These are phyloP conservation scores for Noctua comes DNA, from an alignment of 2,888 invertebrate species.

Conservation along the genomic window DNA sequence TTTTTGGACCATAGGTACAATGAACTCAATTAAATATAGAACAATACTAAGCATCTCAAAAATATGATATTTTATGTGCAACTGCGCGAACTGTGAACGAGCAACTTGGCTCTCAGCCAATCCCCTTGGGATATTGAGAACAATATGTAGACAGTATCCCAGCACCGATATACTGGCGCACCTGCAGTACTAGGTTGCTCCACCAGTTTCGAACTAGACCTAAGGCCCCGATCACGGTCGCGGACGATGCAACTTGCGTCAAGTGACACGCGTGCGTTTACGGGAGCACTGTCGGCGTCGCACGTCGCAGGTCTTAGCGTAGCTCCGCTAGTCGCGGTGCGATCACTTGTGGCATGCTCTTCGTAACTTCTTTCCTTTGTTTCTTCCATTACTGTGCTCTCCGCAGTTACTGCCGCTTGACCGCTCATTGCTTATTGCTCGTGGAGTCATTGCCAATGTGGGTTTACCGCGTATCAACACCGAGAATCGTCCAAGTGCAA, in stretches of 20 bases:
- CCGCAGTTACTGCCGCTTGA: neutral
- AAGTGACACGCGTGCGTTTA: neutral
- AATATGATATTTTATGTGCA: slow-evolving; percentile 55
- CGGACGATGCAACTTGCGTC: neutral
- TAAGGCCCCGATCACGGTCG: neutral
- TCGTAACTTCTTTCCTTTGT: neutral
- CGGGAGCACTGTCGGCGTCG: neutral
- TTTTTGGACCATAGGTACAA: slow-evolving; percentile 39
- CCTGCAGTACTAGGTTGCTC: neutral
- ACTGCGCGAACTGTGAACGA: slow-evolving; percentile 35
- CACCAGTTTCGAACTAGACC: neutral
- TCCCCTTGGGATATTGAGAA: slow-evolving; percentile 40
- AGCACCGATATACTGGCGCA: slow-evolving; percentile 5
- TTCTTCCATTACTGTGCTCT: no score
- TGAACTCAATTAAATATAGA: slow-evolving; percentile 49
- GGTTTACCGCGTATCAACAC: neutral
- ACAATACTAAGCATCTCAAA: slow-evolving; percentile 41
- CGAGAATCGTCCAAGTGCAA: neutral
- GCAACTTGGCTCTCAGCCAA: slow-evolving; percentile 54
- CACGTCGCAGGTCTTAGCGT: neutral
- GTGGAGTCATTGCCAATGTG: neutral
- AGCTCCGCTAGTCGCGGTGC: neutral
- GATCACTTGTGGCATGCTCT: neutral
- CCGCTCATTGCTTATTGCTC: neutral
- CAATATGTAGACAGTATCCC: slow-evolving; percentile 17